These are phyloP conservation scores for Microctonus aethiopoides DNA, from an alignment of 2,888 invertebrate genomes.

Conservation along the genomic window DNA sequence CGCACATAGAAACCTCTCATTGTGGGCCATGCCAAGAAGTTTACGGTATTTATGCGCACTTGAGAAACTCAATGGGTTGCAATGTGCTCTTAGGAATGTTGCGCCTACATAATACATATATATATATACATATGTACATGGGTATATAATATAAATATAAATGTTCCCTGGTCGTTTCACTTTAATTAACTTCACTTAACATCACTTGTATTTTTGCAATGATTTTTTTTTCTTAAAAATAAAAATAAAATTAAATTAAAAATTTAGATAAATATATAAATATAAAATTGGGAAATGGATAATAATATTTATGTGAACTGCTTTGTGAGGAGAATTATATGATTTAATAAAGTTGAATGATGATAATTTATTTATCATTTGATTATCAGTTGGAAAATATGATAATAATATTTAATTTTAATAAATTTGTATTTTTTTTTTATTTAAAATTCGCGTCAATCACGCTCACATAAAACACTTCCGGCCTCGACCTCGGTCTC, in stretches of 20 bases:
- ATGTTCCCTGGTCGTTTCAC: not conserved
- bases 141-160: not conserved
- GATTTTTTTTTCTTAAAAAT: too few relatives aligned
- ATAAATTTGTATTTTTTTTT: not conserved
- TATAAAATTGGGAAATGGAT: too few relatives aligned
- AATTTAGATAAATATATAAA: too few relatives aligned
- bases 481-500: constrained; percentile 24
- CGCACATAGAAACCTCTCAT: constrained; percentile 19
- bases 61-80: constrained; percentile 17
- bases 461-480: constrained; percentile 13
- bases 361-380: too few relatives aligned
- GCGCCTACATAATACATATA: not conserved
- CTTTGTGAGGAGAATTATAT: too few relatives aligned
- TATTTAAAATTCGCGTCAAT: constrained; percentile 14
- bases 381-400: too few relatives aligned
- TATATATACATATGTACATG: too few relatives aligned
- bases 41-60: constrained; percentile 19
- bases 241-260: not conserved
- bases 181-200: not conserved
- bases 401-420: too few relatives aligned
- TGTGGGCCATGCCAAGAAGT: constrained; percentile 8
- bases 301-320: too few relatives aligned
- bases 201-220: not conserved
- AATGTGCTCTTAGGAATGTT: constrained; percentile 2
- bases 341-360: too few relatives aligned